These are phyloP conservation scores for Nemotelus pantherinus DNA, from an alignment of 2,888 invertebrate genomes.

Conservation along the genomic window DNA sequence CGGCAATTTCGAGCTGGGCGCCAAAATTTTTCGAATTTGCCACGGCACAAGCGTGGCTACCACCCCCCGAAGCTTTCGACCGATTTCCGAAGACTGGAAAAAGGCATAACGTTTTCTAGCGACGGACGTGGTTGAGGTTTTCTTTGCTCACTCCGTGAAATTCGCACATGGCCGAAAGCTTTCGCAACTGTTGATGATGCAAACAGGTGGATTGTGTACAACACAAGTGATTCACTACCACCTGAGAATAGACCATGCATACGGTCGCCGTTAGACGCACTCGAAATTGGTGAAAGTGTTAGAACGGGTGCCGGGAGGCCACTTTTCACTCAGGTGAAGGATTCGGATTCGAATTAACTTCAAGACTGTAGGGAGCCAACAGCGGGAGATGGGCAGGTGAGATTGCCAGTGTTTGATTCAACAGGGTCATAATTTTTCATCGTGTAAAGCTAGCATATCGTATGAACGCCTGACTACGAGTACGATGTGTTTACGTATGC, in stretches of 20 bases:
- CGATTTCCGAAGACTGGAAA: not conserved
- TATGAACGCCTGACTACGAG: not conserved
- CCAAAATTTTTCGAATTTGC: constrained; percentile 35
- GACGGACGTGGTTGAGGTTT: not conserved
- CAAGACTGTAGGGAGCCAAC: not conserved
- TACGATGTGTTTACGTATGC: not conserved
- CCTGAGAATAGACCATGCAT: too few relatives aligned
- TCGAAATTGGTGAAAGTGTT: not conserved
- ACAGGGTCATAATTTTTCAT: not conserved
- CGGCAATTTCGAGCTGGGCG: constrained; percentile 4
- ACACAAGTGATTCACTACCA: not conserved
- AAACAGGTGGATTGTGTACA: constrained; percentile 17
- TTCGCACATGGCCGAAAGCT: constrained; percentile 22
- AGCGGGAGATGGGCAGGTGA: not conserved
- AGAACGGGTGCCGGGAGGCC: not conserved
- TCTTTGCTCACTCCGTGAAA: not conserved
- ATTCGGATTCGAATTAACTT: not conserved
- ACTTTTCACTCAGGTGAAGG: constrained; percentile 2
- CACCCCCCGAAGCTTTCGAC: not conserved
- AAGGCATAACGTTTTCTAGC: constrained; percentile 16
- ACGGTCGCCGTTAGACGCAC: too few relatives aligned
- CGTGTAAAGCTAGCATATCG: not conserved
- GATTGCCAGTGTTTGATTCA: not conserved
- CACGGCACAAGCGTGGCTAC: not conserved
- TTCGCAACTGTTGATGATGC: constrained; percentile 14